phyloP scores from a whole-genome alignment of 53 echinoderm and acorn worm species.

The Patiria pectinifera region DNA sequence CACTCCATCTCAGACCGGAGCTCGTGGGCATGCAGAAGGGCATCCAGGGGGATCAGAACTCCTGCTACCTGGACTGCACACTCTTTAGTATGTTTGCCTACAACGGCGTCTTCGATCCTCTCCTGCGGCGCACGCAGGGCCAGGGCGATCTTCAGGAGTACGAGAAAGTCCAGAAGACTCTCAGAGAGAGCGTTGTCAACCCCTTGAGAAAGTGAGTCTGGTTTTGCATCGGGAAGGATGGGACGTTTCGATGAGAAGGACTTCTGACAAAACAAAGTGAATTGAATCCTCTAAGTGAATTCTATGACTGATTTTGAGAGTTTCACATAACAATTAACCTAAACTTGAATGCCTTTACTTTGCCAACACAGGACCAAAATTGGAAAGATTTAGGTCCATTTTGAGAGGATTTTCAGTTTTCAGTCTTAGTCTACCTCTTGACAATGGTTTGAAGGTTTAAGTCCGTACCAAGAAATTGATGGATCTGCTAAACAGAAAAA shows the following conservation, averaged over 20 bases:
- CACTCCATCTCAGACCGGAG: constrained; percentile 13
- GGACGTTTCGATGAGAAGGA: background rate
- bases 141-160: constrained; percentile 52
- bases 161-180: constrained; percentile 70
- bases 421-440: too few species aligned
- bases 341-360: too few species aligned
- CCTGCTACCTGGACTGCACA: constrained; percentile 93
- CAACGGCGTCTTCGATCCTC: constrained; percentile 76
- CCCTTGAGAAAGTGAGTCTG: constrained; percentile 83
- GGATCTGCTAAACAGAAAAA: too few species aligned
- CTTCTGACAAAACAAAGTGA: background rate
- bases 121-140: constrained; percentile 42
- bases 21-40: constrained; percentile 75
- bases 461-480: too few species aligned
- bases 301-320: too few species aligned
- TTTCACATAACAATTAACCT: too few species aligned
- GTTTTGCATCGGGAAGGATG: background rate
- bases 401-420: too few species aligned
- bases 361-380: too few species aligned
- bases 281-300: background rate
- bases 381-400: too few species aligned
- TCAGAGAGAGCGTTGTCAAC: constrained; percentile 83
- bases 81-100: constrained; percentile 96
- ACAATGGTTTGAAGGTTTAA: too few species aligned
- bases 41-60: constrained; percentile 97